These are phyloP conservation scores for Electrophaes corylata DNA, from an alignment of 2,888 invertebrate species.

Conservation along the genomic window DNA sequence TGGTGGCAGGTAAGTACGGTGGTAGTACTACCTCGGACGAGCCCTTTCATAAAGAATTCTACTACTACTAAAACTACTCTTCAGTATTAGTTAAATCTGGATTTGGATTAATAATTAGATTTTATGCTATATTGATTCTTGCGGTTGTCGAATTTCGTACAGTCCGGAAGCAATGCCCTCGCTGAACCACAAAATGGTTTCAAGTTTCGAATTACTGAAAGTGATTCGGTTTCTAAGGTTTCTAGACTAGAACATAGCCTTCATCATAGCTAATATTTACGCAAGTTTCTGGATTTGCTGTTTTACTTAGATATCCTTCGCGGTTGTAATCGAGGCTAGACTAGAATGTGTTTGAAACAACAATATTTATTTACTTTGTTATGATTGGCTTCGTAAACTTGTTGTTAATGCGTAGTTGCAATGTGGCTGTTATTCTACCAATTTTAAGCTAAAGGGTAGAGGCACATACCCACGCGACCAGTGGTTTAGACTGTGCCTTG, in stretches of 20 bases:
- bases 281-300: not conserved
- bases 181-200: no score
- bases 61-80: no score
- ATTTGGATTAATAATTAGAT: not conserved
- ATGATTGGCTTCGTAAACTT: not conserved
- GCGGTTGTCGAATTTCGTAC: not conserved
- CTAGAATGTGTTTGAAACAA: not conserved
- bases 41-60: no score
- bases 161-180: not conserved
- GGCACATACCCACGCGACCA: no score
- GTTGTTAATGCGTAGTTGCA: not conserved
- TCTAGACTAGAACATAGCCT: not conserved
- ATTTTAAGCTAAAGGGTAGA: no score
- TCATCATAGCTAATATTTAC: not conserved
- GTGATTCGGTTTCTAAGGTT: not conserved
- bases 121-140: not conserved
- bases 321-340: not conserved
- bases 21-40: no score
- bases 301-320: constrained; percentile 1
- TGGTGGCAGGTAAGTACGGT: no score
- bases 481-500: no score
- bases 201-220: not conserved
- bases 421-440: not conserved
- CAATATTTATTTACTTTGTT: not conserved
- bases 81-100: not conserved